Evolutionary conservation across 2,113 vertebrate species (phyloP), one percentile per base, ranked within the genome.

Genomic region (Thunnus thynnus): DNA sequence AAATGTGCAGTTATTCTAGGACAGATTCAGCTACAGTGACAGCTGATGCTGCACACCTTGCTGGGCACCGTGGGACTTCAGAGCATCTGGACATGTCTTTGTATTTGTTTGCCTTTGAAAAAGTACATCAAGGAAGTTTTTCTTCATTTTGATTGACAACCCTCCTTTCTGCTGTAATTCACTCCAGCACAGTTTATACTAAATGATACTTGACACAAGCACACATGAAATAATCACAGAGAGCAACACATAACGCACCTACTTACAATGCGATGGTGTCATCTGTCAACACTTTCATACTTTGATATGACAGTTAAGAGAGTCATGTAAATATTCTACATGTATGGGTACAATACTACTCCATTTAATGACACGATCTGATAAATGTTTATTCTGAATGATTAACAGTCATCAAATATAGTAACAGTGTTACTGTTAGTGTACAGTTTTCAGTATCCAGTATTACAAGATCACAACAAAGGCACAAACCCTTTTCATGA

Each of bases 11-110:
- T 72, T 64, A 36, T 83, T 80, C n/a, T 64, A 13, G 60, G 72
- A 46, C 57, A 57, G 63, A 70, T 70, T 61, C 71, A 50, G 66
- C 25, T 12, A 25, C 1, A 27, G 67, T n/a, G 48, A 69, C 82
- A 86, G 69, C 54, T 85, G 76, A 82, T 70, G 68, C 54, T 52
- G 74, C 14, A 76, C 78, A 85, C 78, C 76, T 71, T 66, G 76
- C 63, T 48, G 50, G 63, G 74, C 67, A 81, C 66, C 32, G 11
- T 72, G 83, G 73, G 80, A 78, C 63, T 17, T 5, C 0, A 61
- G 18, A 64, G 63, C 71, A 90, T 79, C 74, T 86, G 83, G 74
- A 68, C 73, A 47, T 72, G 64, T 78, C 72, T 69, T 32, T 68
- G 41, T 22, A 41, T 80, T n/a, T 72, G 51, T 84, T 76, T 87